A percentile compares a stretch with the other conserved stretches of the same genome.
phyloP scores from a whole-genome alignment of 92 coral and sea anemone species.

The Ricordea florida region DNA sequence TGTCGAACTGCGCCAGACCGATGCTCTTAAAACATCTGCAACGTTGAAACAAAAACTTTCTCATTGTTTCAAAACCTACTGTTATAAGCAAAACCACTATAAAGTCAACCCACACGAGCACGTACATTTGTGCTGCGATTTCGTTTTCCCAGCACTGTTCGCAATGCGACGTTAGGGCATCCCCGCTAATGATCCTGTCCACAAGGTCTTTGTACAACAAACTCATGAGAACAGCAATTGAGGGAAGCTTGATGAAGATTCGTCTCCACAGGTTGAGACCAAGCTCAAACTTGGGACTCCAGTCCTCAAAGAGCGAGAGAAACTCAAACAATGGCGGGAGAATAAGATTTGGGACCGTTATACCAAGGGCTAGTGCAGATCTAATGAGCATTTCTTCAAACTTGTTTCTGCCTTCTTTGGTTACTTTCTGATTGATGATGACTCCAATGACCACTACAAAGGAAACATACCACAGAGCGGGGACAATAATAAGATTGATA shows the following conservation, averaged over 20 bases:
- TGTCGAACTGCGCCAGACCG: slow-evolving; percentile 90
- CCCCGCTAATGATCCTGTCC: slow-evolving; percentile 12
- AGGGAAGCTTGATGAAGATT: slow-evolving; percentile 83
- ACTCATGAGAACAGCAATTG: slow-evolving; percentile 84
- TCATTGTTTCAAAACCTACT: slow-evolving; percentile 66
- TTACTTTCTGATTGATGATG: slow-evolving; percentile 40
- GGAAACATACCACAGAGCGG: slow-evolving; percentile 82
- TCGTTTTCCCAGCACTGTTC: slow-evolving; percentile 86
- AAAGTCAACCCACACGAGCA: slow-evolving; percentile 87
- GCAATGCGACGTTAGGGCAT: slow-evolving; percentile 45
- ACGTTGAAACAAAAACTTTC: slow-evolving; percentile 56
- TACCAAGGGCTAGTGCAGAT: slow-evolving; percentile 71
- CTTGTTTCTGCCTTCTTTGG: slow-evolving; percentile 41
- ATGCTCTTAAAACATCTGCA: slow-evolving; percentile 52
- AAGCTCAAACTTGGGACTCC: slow-evolving; percentile 88
- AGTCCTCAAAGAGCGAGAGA: slow-evolving; percentile 90
- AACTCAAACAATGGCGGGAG: slow-evolving; percentile 92
- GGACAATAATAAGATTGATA: slow-evolving; percentile 73
- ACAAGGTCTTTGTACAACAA: slow-evolving; percentile 61
- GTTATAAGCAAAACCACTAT: slow-evolving; percentile 70
- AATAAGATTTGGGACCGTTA: slow-evolving; percentile 84
- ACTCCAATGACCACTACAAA: slow-evolving; percentile 64
- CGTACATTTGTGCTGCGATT: slow-evolving; percentile 89
- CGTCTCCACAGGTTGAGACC: slow-evolving; percentile 87
- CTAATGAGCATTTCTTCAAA: slow-evolving; percentile 55